Conservation (phyloP, 2,888 invertebrate genomes). For the Parapristionchus giblindavisi region DNA sequence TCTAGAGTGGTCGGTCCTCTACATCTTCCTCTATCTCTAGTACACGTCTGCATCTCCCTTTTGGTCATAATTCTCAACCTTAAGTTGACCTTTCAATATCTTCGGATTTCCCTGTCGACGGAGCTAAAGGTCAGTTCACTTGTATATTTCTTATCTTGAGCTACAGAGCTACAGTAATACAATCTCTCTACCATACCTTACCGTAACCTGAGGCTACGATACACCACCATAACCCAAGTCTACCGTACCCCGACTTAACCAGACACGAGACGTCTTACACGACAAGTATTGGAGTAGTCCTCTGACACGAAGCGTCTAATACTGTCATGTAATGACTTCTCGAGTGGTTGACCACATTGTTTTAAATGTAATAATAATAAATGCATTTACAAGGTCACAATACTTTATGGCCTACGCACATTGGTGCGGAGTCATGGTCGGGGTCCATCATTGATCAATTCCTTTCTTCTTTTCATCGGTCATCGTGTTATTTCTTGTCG, state of each 20-base stretch:
- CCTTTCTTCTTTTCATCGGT: too few relatives aligned
- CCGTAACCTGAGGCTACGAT: not conserved
- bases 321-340: constrained; percentile 39
- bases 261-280: constrained; percentile 36
- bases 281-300: constrained; percentile 35
- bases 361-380: too few relatives aligned
- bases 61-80: not conserved
- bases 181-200: not conserved
- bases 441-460: too few relatives aligned
- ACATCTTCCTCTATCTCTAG: constrained; percentile 3
- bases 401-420: too few relatives aligned
- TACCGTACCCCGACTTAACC: constrained; percentile 2
- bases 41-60: not conserved
- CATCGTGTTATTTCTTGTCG: too few relatives aligned
- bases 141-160: not conserved
- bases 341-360: too few relatives aligned
- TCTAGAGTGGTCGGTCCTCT: constrained; percentile 12
- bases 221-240: not conserved
- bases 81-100: not conserved
- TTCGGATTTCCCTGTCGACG: not conserved
- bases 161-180: not conserved
- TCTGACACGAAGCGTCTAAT: constrained; percentile 17
- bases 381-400: too few relatives aligned
- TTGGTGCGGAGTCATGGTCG: too few relatives aligned
- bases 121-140: not conserved